These are phyloP conservation scores for Drosophila orosa DNA, from an alignment of 1,140 invertebrate genomes.

Conservation along the genomic window DNA sequence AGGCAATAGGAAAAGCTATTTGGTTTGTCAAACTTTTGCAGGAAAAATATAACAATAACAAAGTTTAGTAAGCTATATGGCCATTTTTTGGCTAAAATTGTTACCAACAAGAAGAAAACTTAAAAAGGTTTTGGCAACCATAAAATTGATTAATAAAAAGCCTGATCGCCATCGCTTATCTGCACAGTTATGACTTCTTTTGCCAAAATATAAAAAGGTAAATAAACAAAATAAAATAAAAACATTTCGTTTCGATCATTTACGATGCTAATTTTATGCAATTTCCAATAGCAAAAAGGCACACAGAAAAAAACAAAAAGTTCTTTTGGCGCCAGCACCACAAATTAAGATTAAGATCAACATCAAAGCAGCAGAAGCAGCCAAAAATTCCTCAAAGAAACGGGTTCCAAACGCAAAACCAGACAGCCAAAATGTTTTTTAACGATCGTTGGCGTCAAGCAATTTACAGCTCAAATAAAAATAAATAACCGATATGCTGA, in stretches of 20 bases:
- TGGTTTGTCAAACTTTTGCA: slow-evolving; percentile 8
- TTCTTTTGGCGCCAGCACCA: slow-evolving; percentile 72
- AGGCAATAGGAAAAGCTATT: background rate
- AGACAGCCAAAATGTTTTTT: slow-evolving; percentile 53
- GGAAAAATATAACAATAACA: too few species aligned
- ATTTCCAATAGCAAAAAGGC: slow-evolving; percentile 35
- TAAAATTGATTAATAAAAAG: slow-evolving; percentile 66
- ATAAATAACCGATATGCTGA: slow-evolving; percentile 64
- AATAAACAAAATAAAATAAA: slow-evolving; percentile 48
- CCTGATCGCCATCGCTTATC: slow-evolving; percentile 33
- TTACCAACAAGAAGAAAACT: slow-evolving; percentile 7
- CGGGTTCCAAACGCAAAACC: slow-evolving; percentile 47
- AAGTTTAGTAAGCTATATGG: background rate
- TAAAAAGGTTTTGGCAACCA: slow-evolving; percentile 33
- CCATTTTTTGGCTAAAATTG: background rate
- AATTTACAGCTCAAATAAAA: slow-evolving; percentile 77
- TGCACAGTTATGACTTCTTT: slow-evolving; percentile 33
- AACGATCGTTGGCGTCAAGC: slow-evolving; percentile 73
- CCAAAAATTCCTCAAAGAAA: slow-evolving; percentile 57
- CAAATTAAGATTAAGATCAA: slow-evolving; percentile 81
- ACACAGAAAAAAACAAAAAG: slow-evolving; percentile 48
- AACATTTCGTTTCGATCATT: slow-evolving; percentile 60
- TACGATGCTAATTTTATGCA: slow-evolving; percentile 67
- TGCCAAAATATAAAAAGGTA: slow-evolving; percentile 35
- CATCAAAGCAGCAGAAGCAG: slow-evolving; percentile 57